Conservation (phyloP, 1,140 invertebrate genomes). For the Hyphantria cunea region DNA sequence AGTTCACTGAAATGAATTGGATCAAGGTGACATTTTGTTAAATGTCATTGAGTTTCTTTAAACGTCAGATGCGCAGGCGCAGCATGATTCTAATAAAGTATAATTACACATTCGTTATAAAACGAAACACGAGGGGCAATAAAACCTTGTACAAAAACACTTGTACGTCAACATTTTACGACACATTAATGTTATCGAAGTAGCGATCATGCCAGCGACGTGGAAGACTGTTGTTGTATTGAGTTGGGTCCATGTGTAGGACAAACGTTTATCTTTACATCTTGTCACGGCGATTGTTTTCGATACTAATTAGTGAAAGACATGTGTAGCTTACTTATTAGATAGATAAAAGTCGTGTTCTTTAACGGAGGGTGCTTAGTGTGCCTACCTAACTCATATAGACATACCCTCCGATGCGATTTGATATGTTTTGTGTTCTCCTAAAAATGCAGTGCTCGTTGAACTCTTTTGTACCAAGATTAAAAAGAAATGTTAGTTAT, state of each 20-base stretch:
- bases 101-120: conserved; percentile 1
- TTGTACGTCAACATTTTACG: conserved; percentile 26
- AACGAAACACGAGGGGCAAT: not conserved
- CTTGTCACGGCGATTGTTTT: conserved; percentile 9
- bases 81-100: not conserved
- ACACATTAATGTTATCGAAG: conserved; percentile 38
- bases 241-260: conserved; percentile 4
- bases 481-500: not conserved
- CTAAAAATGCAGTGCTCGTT: not conserved
- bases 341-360: not conserved
- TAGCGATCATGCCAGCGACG: conserved; percentile 24
- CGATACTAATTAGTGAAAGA: conserved; percentile 16
- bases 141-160: conserved; percentile 17
- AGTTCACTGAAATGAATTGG: too few species aligned
- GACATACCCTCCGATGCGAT: too few species aligned
- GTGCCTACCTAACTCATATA: not conserved
- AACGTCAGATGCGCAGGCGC: too few species aligned
- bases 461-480: conserved; percentile 1
- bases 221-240: conserved; percentile 4
- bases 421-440: not conserved
- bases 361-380: not conserved
- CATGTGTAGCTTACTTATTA: conserved; percentile 16
- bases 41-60: too few species aligned
- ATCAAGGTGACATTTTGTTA: too few species aligned
- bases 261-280: conserved; percentile 6